Evolutionary conservation across 2,113 vertebrate genomes (phyloP), one percentile per base, ranked within the genome.

Genomic region (Corythornis vintsioides): DNA sequence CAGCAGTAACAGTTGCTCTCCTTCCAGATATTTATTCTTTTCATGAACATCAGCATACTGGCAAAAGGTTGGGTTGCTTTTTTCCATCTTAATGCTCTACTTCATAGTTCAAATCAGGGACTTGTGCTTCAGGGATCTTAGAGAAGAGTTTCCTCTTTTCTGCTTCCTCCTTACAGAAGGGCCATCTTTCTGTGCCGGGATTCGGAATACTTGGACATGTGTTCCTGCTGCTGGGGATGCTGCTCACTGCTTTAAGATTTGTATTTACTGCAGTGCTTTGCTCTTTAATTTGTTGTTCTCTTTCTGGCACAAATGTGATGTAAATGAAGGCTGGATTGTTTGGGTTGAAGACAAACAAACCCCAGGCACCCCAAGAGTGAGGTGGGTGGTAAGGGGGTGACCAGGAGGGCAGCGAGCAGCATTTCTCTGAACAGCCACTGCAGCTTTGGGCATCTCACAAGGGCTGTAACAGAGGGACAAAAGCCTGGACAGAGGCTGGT

Each of bases 1-100:
- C 93, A 95, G 94, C 87, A 94, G 91, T 92, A 96, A 88, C 94
- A 88, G 76, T 66, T 53, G 7, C 95, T 83, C 88, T 96, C 85
- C 79, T 95, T 96, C 92, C 94, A 96, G 94, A 94, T 90, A 95
- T 84, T 94, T 94, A 90, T 95, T 94, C 92, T 95, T 96, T 97
- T 94, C 93, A 94, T 91, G 95, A 97, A 92, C 65, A 89, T 94
- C 83, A 87, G 67, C 94, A 75, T 83, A 78, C 59, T 86, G 93
- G 72, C 82, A 89, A 91, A 83, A 72, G 48, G 38, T 55, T 89
- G 64, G 59, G 67, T 3, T 42, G 43, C 65, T 73, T 55, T 67
- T 40, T 33, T 38, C 61, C 72, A 20, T 95, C 76, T 89, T 90
- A 77, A 75, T 88, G 87, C 85, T 96, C 83, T 88, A 33, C 64